These are phyloP conservation scores for Hydrotaea diabolus DNA, from an alignment of 2,888 invertebrate genomes.

Conservation along the genomic window DNA sequence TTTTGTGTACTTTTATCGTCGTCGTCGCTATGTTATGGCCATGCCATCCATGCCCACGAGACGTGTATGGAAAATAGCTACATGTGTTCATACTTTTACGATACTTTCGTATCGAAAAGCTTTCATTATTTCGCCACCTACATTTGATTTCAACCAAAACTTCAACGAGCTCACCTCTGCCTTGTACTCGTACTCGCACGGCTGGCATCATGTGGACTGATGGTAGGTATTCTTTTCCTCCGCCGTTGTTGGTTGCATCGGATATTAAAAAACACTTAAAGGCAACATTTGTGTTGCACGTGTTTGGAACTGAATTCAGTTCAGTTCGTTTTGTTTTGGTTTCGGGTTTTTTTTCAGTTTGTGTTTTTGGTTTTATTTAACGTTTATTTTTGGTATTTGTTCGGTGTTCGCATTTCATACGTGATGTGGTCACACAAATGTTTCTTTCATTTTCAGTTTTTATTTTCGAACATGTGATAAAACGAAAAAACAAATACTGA, in stretches of 20 bases:
- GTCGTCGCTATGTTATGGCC: conserved; percentile 16
- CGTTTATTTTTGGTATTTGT: conserved; percentile 2
- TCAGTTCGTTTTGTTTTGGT: conserved; percentile 35
- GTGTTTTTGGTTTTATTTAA: too few relatives aligned
- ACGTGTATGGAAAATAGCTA: neutral
- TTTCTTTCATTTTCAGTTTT: conserved; percentile 5
- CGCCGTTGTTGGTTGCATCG: conserved; percentile 33
- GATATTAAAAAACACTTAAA: conserved; percentile 63
- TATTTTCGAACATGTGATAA: neutral
- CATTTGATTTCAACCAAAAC: conserved; percentile 36
- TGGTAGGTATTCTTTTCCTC: neutral
- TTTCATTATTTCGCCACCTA: conserved; percentile 49
- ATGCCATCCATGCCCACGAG: neutral
- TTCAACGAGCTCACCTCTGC: neutral
- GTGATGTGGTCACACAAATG: conserved; percentile 60
- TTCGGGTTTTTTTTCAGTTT: neutral
- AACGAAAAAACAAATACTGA: neutral
- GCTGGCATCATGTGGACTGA: too few relatives aligned
- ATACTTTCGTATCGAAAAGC: conserved; percentile 22
- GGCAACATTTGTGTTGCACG: conserved; percentile 63
- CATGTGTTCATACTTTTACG: conserved; percentile 3
- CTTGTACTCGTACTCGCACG: too few relatives aligned
- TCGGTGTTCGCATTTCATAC: conserved; percentile 41
- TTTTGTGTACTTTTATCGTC: conserved; percentile 50
- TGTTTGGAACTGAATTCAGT: conserved; percentile 61